Conservation (phyloP, 2,113 vertebrate genomes). For the Hassar affinis region DNA sequence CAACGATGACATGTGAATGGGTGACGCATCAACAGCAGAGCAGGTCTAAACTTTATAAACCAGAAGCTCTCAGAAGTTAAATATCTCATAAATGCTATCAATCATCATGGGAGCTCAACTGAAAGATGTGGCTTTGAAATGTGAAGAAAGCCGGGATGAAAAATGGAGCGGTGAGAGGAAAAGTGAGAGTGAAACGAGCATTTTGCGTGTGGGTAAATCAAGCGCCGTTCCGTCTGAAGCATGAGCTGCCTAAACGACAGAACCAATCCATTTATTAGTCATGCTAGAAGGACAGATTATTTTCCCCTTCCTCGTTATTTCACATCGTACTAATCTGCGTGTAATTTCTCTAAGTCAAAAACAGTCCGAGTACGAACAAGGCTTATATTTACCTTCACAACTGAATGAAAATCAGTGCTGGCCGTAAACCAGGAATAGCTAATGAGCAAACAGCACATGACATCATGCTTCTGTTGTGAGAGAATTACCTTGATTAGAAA, state of each 20-base stretch:
- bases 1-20: slow-evolving; percentile 31
- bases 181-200: slow-evolving; percentile 36
- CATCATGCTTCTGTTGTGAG: slow-evolving; percentile 67
- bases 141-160: slow-evolving; percentile 47
- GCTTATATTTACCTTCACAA: slow-evolving; percentile 61
- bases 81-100: slow-evolving; percentile 59
- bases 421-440: slow-evolving; percentile 61
- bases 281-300: slow-evolving; percentile 46
- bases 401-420: slow-evolving; percentile 64
- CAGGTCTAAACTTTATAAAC: slow-evolving; percentile 38
- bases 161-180: slow-evolving; percentile 61
- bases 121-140: slow-evolving; percentile 52
- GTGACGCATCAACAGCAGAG: slow-evolving; percentile 24
- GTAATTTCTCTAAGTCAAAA: slow-evolving; percentile 44
- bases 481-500: slow-evolving; percentile 73
- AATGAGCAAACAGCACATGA: slow-evolving; percentile 69
- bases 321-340: slow-evolving; percentile 40
- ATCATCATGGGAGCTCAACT: slow-evolving; percentile 59
- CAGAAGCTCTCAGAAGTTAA: slow-evolving; percentile 61
- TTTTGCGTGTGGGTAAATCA: slow-evolving; percentile 57
- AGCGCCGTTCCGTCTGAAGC: slow-evolving; percentile 48
- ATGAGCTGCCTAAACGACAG: slow-evolving; percentile 54
- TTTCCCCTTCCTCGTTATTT: slow-evolving; percentile 42
- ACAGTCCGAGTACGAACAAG: slow-evolving; percentile 30
- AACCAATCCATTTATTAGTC: slow-evolving; percentile 59